Base-by-base conservation (phyloP, 2,888 invertebrate species). In the Margaritifera margaritifera region DNA sequence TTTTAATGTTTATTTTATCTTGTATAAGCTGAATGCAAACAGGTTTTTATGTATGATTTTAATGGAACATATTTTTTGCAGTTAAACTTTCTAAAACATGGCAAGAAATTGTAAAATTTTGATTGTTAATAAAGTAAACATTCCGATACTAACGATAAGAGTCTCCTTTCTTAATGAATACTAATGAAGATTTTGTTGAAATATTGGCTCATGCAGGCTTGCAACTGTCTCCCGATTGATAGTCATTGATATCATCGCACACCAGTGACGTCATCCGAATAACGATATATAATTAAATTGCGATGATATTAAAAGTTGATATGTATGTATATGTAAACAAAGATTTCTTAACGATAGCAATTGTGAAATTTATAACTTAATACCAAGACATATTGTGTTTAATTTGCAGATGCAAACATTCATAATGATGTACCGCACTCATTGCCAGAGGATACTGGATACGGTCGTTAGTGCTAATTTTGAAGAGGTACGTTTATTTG, bases 361-460 rank as follows among this genome's bases (percentile, higher is more conserved):
- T 55, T 55, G 1, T 55, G n/a, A n/a, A n/a, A n/a, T n/a, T n/a
- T n/a, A 22, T 22, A 4, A 59, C 25, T 25, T 27, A 25, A 25
- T 59, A 27, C 20, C n/a, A 52, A 42, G 8, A 58, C 19, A 24
- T 18, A 24, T 31, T 62, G 15, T 62, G 31, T 31, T 54, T 18
- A 56, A 6, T 57, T 72, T 72, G 5, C 77, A 89, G 88, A 83
- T 89, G 78, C 79, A 84, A 66, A 89, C 89, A 4, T 89, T 90
- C 64, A 82, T 90, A 11, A 86, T 88, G 85, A 90, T 90, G 90
- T 90, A 90, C 79, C 82, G 84, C 65, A 90, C 88, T 20, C 90
- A 90, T 78, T 89, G 88, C 62, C 90, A 90, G 71, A 82, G 89
- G 51, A 87, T 90, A 20, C 78, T 90, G 24, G 90, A 90, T 69